phyloP scores from a whole-genome alignment of 2,113 vertebrate genomes.

The Phylloscopus trochilus region DNA sequence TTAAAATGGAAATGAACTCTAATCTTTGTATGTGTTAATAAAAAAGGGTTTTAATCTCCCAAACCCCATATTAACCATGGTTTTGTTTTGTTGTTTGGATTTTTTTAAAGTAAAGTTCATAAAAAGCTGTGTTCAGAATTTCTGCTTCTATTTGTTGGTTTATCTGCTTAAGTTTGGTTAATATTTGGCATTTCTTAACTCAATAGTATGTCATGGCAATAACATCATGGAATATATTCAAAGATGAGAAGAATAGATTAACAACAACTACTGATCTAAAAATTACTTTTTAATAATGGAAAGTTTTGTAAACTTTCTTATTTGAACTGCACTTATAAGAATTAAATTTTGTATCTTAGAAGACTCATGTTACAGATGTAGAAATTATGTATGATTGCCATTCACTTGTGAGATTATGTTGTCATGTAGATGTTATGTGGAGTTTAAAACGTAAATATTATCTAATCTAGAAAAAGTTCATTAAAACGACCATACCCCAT shows the following conservation, averaged over 20 bases:
- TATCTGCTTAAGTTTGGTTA: neutral
- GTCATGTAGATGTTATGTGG: neutral
- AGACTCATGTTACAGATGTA: neutral
- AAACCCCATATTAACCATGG: neutral
- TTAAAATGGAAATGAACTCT: constrained; percentile 63
- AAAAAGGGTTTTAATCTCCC: constrained; percentile 46
- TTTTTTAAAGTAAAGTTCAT: neutral
- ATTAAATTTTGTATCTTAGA: neutral
- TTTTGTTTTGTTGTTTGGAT: neutral
- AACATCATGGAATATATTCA: neutral
- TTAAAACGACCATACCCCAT: neutral
- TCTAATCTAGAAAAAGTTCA: neutral
- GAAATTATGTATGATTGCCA: neutral
- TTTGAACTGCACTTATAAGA: neutral
- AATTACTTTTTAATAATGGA: neutral
- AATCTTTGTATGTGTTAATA: constrained; percentile 36
- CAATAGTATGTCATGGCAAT: neutral
- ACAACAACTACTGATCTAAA: neutral
- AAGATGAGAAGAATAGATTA: neutral
- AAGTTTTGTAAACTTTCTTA: neutral
- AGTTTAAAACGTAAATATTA: neutral
- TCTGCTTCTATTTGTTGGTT: neutral
- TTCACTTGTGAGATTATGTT: neutral
- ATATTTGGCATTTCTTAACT: neutral
- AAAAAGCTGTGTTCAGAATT: neutral